phyloP scores from a whole-genome alignment of 2,113 vertebrate species.

The Hemicordylus capensis region DNA sequence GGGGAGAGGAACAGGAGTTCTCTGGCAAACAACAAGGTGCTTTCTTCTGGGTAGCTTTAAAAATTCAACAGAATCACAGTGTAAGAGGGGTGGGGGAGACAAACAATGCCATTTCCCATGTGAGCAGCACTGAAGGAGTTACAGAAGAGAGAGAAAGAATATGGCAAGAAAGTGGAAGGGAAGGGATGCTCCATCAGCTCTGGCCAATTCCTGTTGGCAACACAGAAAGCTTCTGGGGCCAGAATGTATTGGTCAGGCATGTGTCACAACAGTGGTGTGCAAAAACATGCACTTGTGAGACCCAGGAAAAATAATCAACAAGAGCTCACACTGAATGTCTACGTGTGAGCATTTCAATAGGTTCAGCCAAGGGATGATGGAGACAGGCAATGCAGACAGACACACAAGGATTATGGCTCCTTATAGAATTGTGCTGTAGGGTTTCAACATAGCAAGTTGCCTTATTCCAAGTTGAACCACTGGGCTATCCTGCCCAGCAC shows the following conservation, averaged over 20 bases:
- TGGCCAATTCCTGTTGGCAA: neutral
- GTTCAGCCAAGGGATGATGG: neutral
- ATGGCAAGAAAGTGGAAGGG: neutral
- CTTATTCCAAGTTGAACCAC: neutral
- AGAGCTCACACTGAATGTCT: neutral
- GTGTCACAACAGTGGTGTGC: neutral
- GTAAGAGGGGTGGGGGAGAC: neutral
- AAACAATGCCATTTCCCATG: neutral
- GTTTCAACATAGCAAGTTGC: neutral
- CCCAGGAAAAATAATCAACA: neutral
- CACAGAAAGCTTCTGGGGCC: neutral
- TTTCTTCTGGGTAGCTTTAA: neutral
- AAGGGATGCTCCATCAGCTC: neutral
- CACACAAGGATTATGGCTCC: neutral
- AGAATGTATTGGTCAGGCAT: neutral
- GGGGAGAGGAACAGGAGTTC: neutral
- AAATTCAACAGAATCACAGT: neutral
- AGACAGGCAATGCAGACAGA: neutral
- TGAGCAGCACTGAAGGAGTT: neutral
- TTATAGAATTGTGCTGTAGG: neutral
- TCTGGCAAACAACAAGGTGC: neutral
- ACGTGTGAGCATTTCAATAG: neutral
- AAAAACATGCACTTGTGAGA: neutral
- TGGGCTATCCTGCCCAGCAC: neutral
- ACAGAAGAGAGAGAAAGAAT: neutral